Evolutionary conservation across 2,888 invertebrate species (phyloP).

Genomic region (Embidobia sp.): DNA sequence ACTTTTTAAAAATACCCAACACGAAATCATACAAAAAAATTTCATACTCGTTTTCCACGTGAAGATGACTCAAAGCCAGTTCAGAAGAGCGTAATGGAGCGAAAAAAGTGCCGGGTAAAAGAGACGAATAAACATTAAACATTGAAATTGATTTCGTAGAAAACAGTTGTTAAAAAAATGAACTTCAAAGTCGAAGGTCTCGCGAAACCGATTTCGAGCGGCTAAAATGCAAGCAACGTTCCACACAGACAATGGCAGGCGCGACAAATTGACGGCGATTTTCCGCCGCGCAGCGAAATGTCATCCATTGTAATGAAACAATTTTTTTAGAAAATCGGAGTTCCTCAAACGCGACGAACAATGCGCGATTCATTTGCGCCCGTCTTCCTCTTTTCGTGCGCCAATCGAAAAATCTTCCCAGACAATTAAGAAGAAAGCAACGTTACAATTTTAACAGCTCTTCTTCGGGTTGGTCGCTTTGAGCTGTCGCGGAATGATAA

Average conservation of each 20-base stretch:
- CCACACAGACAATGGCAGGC: slow-evolving; percentile 7
- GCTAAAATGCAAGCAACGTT: neutral
- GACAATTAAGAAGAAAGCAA: slow-evolving; percentile 35
- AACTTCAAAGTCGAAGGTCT: no score
- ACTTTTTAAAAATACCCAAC: no score
- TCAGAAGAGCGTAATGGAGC: no score
- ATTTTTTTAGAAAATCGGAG: slow-evolving; percentile 18
- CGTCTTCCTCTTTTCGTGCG: slow-evolving; percentile 1
- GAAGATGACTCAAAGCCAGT: no score
- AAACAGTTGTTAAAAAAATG: no score
- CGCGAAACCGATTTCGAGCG: no score
- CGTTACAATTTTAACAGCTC: slow-evolving; percentile 29
- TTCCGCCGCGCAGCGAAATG: slow-evolving; percentile 30
- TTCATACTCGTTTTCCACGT: no score
- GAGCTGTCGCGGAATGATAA: slow-evolving; percentile 16
- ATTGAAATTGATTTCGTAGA: no score
- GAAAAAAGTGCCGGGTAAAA: no score
- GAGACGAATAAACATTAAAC: no score
- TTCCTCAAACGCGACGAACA: slow-evolving; percentile 4
- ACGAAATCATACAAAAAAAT: no score
- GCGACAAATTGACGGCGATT: slow-evolving; percentile 2
- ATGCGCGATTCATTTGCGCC: slow-evolving; percentile 9
- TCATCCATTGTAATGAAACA: slow-evolving; percentile 20
- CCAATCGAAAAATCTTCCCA: slow-evolving; percentile 36
- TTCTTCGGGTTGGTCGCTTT: slow-evolving; percentile 8